Conservation (phyloP, 2,888 invertebrate genomes). For the Mystacides longicornis region DNA sequence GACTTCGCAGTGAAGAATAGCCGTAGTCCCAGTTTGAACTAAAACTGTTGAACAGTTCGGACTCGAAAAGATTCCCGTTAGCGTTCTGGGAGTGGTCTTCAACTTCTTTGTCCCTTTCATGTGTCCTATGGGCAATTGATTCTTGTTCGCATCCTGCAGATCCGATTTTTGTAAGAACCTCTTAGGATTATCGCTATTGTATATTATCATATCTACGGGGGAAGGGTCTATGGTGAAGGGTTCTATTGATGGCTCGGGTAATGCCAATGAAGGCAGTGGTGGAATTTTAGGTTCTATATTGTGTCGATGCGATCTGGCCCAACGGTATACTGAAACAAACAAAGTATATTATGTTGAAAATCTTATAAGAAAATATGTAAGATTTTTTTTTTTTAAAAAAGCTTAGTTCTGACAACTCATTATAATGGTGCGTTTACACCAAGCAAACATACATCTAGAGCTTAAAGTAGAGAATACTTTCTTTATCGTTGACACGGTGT, state of each 20-base stretch:
- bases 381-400: too few species aligned
- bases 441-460: too few species aligned
- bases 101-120: slow-evolving; percentile 17
- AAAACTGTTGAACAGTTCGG: slow-evolving; percentile 56
- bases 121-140: slow-evolving; percentile 16
- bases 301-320: slow-evolving; percentile 24
- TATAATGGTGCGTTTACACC: too few species aligned
- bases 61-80: slow-evolving; percentile 48
- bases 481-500: too few species aligned
- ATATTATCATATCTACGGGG: slow-evolving; percentile 9
- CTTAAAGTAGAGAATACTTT: too few species aligned
- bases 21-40: slow-evolving; percentile 57
- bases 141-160: slow-evolving; percentile 18
- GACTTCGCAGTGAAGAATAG: slow-evolving; percentile 56
- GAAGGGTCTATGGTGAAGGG: slow-evolving; percentile 13
- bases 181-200: slow-evolving; percentile 16
- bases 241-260: slow-evolving; percentile 20
- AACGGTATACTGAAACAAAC: slow-evolving; percentile 23
- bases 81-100: slow-evolving; percentile 20
- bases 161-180: slow-evolving; percentile 17
- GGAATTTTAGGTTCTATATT: slow-evolving; percentile 14
- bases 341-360: neutral
- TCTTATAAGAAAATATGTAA: too few species aligned
- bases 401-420: too few species aligned
- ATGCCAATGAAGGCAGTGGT: slow-evolving; percentile 21